These are phyloP conservation scores for Dolomedes plantarius DNA, from an alignment of 2,888 invertebrate genomes.

Conservation along the genomic window DNA sequence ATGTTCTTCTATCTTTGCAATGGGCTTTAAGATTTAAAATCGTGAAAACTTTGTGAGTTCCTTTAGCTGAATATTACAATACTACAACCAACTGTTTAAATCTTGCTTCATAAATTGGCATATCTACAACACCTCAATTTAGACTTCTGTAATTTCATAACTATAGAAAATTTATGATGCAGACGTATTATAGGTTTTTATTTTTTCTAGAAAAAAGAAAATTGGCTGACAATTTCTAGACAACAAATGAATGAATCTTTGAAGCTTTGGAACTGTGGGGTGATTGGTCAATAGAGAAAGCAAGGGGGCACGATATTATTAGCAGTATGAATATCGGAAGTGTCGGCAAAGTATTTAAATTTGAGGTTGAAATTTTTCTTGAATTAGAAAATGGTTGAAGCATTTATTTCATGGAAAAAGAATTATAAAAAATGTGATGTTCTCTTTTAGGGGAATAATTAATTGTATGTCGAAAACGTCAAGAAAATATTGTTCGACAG, in stretches of 20 bases:
- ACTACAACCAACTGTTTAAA: no score
- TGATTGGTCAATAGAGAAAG: slow-evolving; percentile 33
- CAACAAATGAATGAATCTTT: slow-evolving; percentile 20
- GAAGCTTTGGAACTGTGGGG: slow-evolving; percentile 16
- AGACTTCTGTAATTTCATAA: no score
- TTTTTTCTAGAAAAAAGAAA: no score
- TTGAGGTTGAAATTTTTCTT: slow-evolving; percentile 25
- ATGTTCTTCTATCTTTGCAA: no score
- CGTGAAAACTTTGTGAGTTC: no score
- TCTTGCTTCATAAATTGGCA: no score
- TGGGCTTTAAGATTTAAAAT: no score
- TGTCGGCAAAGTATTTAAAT: slow-evolving; percentile 56
- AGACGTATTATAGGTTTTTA: no score
- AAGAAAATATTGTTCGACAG: slow-evolving; percentile 36
- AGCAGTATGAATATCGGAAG: slow-evolving; percentile 26
- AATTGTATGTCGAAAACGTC: slow-evolving; percentile 20
- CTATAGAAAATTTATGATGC: no score
- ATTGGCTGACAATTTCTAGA: no score
- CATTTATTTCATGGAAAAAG: not conserved
- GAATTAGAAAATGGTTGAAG: not conserved
- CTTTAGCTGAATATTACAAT: no score
- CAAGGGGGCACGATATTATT: slow-evolving; percentile 1
- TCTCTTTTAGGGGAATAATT: slow-evolving; percentile 30
- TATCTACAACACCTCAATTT: no score
- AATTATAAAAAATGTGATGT: not conserved